These are phyloP conservation scores for Babylonia areolata DNA, from an alignment of 1,140 invertebrate species.

Conservation along the genomic window DNA sequence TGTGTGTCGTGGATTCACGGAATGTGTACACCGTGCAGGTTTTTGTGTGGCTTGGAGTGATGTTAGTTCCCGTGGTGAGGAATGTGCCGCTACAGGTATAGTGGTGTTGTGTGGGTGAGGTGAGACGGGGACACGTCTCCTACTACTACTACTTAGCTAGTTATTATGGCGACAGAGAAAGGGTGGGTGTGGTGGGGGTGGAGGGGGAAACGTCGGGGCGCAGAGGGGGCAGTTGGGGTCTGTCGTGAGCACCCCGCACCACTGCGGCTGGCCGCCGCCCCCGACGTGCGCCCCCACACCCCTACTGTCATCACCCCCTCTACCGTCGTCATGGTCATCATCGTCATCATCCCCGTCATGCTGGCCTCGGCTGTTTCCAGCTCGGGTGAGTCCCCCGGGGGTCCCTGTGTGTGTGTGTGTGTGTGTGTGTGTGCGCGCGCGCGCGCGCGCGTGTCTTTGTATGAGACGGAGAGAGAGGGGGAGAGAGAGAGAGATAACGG, in stretches of 20 bases:
- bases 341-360: not conserved
- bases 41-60: too few species aligned
- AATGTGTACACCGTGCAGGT: too few species aligned
- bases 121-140: not conserved
- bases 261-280: too few species aligned
- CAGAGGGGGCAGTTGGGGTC: not conserved
- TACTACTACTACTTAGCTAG: too few species aligned
- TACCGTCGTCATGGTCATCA: too few species aligned
- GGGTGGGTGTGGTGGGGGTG: not conserved
- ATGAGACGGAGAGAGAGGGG: not conserved
- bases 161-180: not conserved
- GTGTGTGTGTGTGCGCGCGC: not conserved
- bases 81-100: too few species aligned
- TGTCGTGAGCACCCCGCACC: too few species aligned
- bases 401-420: not conserved
- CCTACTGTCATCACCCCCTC: too few species aligned
- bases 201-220: not conserved
- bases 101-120: too few species aligned
- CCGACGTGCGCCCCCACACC: too few species aligned
- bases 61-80: too few species aligned
- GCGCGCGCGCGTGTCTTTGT: not conserved
- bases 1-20: not conserved
- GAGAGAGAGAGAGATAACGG: too few species aligned
- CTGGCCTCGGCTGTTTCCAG: not conserved
- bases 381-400: not conserved